Conservation (phyloP, 2,113 vertebrate genomes). For the Centrocercus urophasianus region DNA sequence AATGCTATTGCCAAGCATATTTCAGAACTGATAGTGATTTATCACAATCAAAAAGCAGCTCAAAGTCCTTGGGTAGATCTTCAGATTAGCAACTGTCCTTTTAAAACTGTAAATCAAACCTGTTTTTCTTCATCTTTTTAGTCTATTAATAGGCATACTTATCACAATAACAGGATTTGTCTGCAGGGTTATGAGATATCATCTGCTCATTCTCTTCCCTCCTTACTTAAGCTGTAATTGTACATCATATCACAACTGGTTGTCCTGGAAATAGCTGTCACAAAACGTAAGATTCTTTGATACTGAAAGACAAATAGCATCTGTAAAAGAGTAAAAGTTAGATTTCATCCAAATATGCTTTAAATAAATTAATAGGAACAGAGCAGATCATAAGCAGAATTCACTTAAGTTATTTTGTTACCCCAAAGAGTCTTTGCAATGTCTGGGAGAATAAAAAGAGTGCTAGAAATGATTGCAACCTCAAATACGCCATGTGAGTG, state of each 20-base stretch:
- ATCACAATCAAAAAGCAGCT: slow-evolving; percentile 11
- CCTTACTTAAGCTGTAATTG: slow-evolving; percentile 12
- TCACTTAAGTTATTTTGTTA: neutral
- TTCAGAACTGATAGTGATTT: slow-evolving; percentile 27
- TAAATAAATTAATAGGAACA: neutral
- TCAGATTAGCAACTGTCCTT: neutral
- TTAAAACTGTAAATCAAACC: neutral
- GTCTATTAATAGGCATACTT: slow-evolving; percentile 5
- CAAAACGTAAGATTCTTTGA: slow-evolving; percentile 15
- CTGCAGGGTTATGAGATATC: neutral
- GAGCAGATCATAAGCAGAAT: neutral
- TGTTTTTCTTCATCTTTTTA: slow-evolving; percentile 17
- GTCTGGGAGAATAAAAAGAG: neutral
- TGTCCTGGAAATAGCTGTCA: slow-evolving; percentile 37
- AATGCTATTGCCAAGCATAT: neutral
- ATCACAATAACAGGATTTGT: slow-evolving; percentile 19
- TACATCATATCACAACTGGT: neutral
- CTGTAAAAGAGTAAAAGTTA: slow-evolving; percentile 11
- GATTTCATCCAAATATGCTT: slow-evolving; percentile 2
- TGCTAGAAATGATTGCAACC: neutral
- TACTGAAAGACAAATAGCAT: neutral
- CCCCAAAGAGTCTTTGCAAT: neutral
- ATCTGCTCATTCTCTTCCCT: slow-evolving; percentile 25
- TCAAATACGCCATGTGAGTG: slow-evolving; percentile 18
- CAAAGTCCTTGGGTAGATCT: slow-evolving; percentile 6